Conservation (phyloP, 2,797 vertebrate genomes). For the Melanogrammus aeglefinus region DNA sequence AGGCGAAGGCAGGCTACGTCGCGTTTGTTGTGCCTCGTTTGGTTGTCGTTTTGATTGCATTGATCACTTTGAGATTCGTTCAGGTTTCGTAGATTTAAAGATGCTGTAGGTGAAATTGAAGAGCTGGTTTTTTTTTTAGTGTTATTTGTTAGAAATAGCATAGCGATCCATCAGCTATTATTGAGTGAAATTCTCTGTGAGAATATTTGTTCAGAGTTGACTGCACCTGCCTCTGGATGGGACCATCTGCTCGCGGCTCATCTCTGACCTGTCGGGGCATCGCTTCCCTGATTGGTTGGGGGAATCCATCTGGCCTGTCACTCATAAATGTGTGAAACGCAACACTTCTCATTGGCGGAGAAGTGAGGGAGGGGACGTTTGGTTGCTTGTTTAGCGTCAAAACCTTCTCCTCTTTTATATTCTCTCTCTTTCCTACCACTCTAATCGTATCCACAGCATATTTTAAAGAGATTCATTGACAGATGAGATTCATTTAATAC, state of each 20-base stretch:
- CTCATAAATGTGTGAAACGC: no score
- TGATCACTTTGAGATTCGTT: not conserved
- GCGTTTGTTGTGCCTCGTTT: not conserved
- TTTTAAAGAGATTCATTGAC: not conserved
- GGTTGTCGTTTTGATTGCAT: not conserved
- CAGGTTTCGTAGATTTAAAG: not conserved
- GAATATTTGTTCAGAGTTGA: not conserved
- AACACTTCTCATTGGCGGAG: not conserved
- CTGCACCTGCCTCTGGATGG: not conserved
- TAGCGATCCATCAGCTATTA: no score
- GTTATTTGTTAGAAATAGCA: not conserved
- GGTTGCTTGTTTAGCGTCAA: no score
- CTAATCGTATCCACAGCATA: not conserved
- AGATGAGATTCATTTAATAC: not conserved
- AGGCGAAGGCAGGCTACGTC: no score
- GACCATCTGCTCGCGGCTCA: not conserved
- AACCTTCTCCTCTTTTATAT: no score
- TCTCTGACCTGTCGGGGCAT: no score
- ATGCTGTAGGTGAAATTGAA: not conserved
- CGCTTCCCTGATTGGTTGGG: no score
- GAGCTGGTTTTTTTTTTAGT: not conserved
- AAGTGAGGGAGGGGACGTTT: not conserved
- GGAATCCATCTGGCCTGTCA: no score
- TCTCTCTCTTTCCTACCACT: not conserved
- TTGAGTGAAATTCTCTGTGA: not conserved